Base-by-base conservation (phyloP, 2,797 vertebrate species). In the Silurus lanzhouensis region DNA sequence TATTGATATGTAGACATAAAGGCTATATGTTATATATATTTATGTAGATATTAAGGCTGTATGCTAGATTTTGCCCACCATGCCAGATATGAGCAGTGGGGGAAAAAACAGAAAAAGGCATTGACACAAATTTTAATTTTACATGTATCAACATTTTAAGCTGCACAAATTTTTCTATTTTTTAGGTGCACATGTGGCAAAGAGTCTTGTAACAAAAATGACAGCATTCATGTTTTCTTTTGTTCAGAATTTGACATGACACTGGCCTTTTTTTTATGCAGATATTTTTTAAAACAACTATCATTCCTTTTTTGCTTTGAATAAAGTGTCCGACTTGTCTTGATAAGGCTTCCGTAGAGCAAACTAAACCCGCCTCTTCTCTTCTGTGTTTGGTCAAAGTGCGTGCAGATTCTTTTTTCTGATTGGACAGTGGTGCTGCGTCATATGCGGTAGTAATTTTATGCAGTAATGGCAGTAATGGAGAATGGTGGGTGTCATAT, bases 401-500 rank as follows among this genome's bases (percentile, higher is more conserved):
- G 0, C 60, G 3, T 6, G 55, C 6, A 19, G 20, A 20, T 13
- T 17, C 68, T 8, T 17, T 27, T 13, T 22, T 86, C 75, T 88
- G 85, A 91, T 91, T 91, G 90, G 90, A 67, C 78, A 75, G 58
- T 48, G 38, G 31, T 58, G 55, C 13, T 67, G 78, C 48, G 87
- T 74, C 82, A 61, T 75, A 75, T 60, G 71, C 86, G 81, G 88
- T 13, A 85, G 82, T 71, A 12, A 5, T 20, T 80, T 87, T 57
- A 84, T 76, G 81, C 86, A 85, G 82, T 4, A 60, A 77, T 60
- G 75, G 57, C 71, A 81, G 74, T 90, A 67, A 71, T 94, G 91
- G 94, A 95, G 95, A 93, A 93, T 79, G 95, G 95, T 94, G 85
- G 93, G 95, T 93, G 8, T 60, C 55, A n/a, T 44, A 38, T 10